Evolutionary conservation across 2,888 invertebrate species (phyloP), one percentile per base, ranked within the genome.

Genomic region (Hirudinaria manillensis): DNA sequence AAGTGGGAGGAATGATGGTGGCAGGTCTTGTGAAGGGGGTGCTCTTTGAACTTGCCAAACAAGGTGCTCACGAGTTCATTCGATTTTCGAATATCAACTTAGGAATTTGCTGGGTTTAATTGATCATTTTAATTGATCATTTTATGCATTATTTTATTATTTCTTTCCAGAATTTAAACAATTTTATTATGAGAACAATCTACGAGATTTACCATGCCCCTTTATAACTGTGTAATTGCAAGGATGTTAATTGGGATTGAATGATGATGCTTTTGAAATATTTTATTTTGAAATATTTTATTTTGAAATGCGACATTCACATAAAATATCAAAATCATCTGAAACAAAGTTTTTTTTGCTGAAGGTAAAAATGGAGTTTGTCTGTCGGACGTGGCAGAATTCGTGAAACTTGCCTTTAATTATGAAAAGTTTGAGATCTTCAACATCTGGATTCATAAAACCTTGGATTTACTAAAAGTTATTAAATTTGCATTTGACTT

Each of bases 371-470:
- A 85, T 76, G 83, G 83, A 3, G 82, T 83, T 1, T 82, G 84
- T 7, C 77, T 85, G 51, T 80, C 80, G 38, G 81, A 81, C 34
- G 83, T 83, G 32, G 81, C 85, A 24, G 82, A 82, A 76, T 78
- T 85, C 34, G 80, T 84, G 56, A 85, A 84, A 78, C 80, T 82
- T 75, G 83, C 85, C 7, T 85, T 82, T 80, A 81, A 81, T 79
- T 84, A 81, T 79, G 84, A 85, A 77, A 83, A 84, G 75, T 85
- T 82, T 83, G 84, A 85, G 16, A 79, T 82, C 53, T 84, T 84
- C 80, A 84, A 84, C 75, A 45, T 38, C 7, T 72, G 76, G 29
- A 76, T 79, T 16, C 72, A 76, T 16, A 76, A 70, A 21, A 75
- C 77, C 53, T 38, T 79, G 16, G 21, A 2, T n/a, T 76, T 77